Conservation (phyloP, 2,113 vertebrate species). For the Pterocles gutturalis region DNA sequence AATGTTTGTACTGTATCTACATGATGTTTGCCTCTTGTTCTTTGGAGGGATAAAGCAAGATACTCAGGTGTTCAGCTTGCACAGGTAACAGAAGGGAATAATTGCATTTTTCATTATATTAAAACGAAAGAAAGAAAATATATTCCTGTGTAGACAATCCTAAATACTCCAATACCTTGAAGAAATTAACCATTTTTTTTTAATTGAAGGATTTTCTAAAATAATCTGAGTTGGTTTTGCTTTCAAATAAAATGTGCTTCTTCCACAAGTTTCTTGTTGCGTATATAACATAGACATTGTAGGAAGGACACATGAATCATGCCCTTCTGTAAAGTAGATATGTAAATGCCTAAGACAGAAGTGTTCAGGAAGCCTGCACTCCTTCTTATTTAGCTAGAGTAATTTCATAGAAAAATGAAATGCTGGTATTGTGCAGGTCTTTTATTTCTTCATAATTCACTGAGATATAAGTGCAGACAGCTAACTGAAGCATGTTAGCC, state of each 20-base stretch:
- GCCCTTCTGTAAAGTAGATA: not conserved
- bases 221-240: not conserved
- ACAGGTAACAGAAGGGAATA: not conserved
- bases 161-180: not conserved
- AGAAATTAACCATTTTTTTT: not conserved
- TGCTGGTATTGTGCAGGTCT: not conserved
- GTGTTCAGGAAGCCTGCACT: not conserved
- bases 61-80: not conserved
- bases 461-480: not conserved
- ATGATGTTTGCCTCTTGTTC: not conserved
- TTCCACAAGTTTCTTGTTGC: not conserved
- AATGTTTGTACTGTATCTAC: not conserved
- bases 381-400: not conserved
- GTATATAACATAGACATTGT: accelerated
- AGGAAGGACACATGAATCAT: not conserved
- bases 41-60: not conserved
- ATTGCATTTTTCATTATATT: not conserved
- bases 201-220: not conserved
- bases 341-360: not conserved
- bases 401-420: not conserved
- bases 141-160: not conserved
- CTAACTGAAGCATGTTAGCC: not conserved
- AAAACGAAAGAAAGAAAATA: not conserved
- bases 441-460: not conserved
- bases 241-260: not conserved